These are phyloP conservation scores for Pelmatolapia mariae DNA, from an alignment of 2,113 vertebrate genomes.

Conservation along the genomic window DNA sequence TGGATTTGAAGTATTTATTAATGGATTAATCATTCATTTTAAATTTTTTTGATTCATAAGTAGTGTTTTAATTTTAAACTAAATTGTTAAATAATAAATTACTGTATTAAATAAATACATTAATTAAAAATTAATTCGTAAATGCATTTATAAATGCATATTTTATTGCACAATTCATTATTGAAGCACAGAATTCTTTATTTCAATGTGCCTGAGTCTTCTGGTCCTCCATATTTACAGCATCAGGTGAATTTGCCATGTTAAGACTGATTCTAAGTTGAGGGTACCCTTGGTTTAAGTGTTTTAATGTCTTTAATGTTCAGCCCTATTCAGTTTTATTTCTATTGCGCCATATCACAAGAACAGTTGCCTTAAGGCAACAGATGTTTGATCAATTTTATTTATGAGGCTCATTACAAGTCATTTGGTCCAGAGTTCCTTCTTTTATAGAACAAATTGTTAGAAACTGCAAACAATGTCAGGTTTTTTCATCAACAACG, in stretches of 20 bases:
- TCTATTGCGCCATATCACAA: neutral
- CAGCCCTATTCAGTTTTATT: neutral
- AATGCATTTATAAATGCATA: neutral
- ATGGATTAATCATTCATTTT: neutral
- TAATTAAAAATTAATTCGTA: neutral
- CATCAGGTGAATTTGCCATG: neutral
- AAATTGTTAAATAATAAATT: neutral
- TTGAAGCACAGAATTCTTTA: neutral
- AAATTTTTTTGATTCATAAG: neutral
- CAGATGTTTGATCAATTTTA: neutral
- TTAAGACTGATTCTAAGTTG: neutral
- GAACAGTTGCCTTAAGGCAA: neutral
- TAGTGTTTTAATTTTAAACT: neutral
- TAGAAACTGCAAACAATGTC: neutral
- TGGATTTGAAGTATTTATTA: neutral
- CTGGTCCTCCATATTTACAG: neutral
- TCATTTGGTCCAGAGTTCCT: neutral
- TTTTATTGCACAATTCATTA: neutral
- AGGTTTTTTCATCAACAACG: neutral
- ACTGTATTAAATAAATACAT: neutral
- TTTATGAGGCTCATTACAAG: neutral
- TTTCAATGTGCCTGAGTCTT: rapidly evolving
- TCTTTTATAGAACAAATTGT: neutral
- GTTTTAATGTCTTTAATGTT: neutral
- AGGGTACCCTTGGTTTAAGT: neutral